Base-by-base conservation (phyloP, 2,797 vertebrate species). In the Phrynocephalus vlangalii region DNA sequence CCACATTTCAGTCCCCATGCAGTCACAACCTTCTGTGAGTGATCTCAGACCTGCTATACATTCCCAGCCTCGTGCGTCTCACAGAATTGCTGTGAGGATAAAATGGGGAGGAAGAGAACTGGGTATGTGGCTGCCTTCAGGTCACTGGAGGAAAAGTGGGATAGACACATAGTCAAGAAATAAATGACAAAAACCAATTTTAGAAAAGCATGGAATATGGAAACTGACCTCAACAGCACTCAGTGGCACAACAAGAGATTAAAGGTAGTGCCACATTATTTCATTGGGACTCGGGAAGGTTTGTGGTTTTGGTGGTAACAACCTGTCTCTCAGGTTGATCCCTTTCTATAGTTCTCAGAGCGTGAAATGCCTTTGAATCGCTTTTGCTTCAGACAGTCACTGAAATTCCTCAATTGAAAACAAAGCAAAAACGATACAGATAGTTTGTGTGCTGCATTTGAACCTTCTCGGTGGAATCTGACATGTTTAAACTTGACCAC, bases 361-460 rank as follows among this genome's bases (percentile, higher is more conserved):
- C 91, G 20, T 86, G 92, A 86, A 89, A 84, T 79, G 80, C 80
- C 52, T 77, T 44, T 88, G 84, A 93, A 92, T 50, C 68, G 88
- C 28, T 76, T 91, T 87, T 81, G 76, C 79, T 86, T 90, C 89
- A 91, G 44, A 87, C 79, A 84, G 93, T 94, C 93, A 93, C 94
- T 95, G 93, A 93, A 93, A 93, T 93, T 94, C 89, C 48, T 84
- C 26, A 91, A 33, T 67, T 90, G 87, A 91, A 80, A 86, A 63
- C 67, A 89, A 76, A 44, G 38, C 38, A 44, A 88, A 94, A 92
- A 87, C 84, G 77, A 79, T 91, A 90, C 72, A 68, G 5, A 26
- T 26, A 68, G 28, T 81, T 1, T 24, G 26, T 76, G 50, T 93
- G 93, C 87, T 83, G 86, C 83, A 86, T 78, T 90, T 90, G 56